These are phyloP conservation scores for Reinhardtius hippoglossoides DNA, from an alignment of 2,113 vertebrate species.

Conservation along the genomic window DNA sequence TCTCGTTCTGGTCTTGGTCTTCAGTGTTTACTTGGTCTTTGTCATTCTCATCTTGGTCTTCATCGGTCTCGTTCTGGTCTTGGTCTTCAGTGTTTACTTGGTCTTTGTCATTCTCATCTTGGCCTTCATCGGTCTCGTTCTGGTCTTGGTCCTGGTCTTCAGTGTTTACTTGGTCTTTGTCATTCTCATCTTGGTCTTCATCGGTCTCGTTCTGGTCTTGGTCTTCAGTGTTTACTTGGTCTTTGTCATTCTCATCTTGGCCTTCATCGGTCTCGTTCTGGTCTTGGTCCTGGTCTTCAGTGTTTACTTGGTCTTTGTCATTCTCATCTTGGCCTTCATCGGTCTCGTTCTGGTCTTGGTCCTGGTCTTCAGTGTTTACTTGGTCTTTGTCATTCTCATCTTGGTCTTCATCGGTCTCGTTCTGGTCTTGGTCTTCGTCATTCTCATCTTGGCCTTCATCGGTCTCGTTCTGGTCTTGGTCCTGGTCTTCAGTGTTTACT, in stretches of 20 bases:
- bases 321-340: neutral
- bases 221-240: neutral
- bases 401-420: no score
- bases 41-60: neutral
- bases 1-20: no score
- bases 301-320: no score
- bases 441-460: neutral
- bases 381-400: no score
- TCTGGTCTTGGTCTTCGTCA: neutral
- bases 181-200: neutral
- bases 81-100: no score
- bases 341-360: neutral
- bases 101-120: neutral
- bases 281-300: no score
- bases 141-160: neutral
- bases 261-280: neutral
- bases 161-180: no score
- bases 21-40: no score
- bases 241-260: neutral
- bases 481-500: no score
- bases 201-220: no score
- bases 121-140: neutral
- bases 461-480: neutral
- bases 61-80: neutral
- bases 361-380: no score